Base-by-base conservation (phyloP, 2,797 vertebrate genomes). In the Tadarida brasiliensis region DNA sequence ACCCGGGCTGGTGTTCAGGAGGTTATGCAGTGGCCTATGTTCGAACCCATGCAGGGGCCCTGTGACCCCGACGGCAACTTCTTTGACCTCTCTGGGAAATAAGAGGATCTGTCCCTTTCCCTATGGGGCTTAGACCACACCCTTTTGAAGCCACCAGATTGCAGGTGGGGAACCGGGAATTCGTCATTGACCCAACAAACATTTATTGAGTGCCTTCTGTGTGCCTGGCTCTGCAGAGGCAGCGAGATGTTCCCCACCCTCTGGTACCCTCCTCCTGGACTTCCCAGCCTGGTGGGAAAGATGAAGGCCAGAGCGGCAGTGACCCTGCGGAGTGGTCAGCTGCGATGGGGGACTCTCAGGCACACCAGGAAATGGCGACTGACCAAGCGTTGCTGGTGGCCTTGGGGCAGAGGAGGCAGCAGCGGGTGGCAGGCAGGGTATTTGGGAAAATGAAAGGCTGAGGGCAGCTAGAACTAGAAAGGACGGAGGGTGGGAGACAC, bases 401-500 rank as follows among this genome's bases (percentile, higher is more conserved):
- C 59, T 35, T 19, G 39, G 49, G 56, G 35, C 57, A n/a, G 35
- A 61, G 33, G 44, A 78, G 39, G 63, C 85, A 49, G 56, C 51
- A 5, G 44, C 11, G 16, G 71, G 47, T 68, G 59, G 19, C 51
- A 0, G 90, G 57, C 68, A 17, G 17, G 19, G 33, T 73, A 22
- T 85, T 81, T 44, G 49, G 77, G 81, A 61, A 90, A 77, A 59
- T 67, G 67, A 87, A 65, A 77, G 54, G 85, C 28, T 78, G 88
- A 82, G 71, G 35, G 51, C 57, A 77, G 65, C 70, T 22, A 28
- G 61, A 44, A 19, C 54, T 56, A 30, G 65, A 49, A 56, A n/a
- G 56, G 24, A 73, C 17, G 1, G 71, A 19, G 87, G 74, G 15
- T 15, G 35, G 9, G 12, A 12, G 47, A 8, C 33, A 14, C 61